A percentile compares a stretch with the other conserved stretches of the same genome.
phyloP scores from a whole-genome alignment of 2,113 vertebrate genomes.

The Paramisgurnus dabryanus region DNA sequence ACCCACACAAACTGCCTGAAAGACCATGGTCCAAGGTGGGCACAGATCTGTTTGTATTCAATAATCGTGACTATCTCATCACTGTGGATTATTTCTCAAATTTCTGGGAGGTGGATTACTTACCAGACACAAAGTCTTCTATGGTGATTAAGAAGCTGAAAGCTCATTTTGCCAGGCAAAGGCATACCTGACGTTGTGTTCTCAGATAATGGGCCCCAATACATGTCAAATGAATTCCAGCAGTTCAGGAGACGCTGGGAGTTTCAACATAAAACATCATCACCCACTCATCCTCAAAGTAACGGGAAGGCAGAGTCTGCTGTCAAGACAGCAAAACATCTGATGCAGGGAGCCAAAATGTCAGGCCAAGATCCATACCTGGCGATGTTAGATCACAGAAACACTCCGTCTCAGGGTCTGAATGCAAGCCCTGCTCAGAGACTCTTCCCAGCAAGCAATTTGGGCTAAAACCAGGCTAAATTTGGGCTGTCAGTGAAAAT shows the following conservation, averaged over 20 bases:
- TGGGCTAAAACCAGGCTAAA: no score
- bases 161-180: conserved; percentile 40
- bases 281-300: neutral
- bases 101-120: conserved; percentile 42
- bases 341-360: neutral
- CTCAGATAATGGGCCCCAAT: neutral
- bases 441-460: no score
- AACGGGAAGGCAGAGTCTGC: conserved; percentile 14
- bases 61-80: neutral
- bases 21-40: conserved; percentile 20
- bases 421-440: conserved; percentile 33
- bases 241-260: neutral
- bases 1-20: conserved; percentile 27
- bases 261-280: conserved; percentile 6
- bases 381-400: neutral
- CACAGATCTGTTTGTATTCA: neutral
- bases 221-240: neutral
- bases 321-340: conserved; percentile 14
- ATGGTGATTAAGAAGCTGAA: conserved; percentile 19
- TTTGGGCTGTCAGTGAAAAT: no score
- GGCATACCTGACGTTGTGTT: conserved; percentile 12
- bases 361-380: conserved; percentile 7
- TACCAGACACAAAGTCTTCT: conserved; percentile 36
- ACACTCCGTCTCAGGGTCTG: neutral
- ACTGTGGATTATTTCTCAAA: conserved; percentile 21